Conservation (phyloP, 1,140 invertebrate species). For the Olivierus martensii region DNA sequence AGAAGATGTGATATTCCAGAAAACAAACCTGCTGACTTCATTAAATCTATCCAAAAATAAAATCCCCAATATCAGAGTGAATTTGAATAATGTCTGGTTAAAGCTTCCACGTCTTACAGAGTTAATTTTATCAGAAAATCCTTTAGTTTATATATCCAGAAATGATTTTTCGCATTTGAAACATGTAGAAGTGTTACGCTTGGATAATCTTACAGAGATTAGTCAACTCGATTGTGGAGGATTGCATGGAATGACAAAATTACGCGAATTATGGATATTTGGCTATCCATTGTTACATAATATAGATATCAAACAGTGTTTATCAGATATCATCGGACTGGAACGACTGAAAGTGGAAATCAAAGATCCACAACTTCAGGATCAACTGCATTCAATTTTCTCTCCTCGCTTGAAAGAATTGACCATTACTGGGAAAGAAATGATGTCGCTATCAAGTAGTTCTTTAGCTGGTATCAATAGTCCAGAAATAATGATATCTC, state of each 20-base stretch:
- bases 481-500: constrained; percentile 47
- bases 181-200: constrained; percentile 45
- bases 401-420: constrained; percentile 61
- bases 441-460: constrained; percentile 63
- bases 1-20: constrained; percentile 47
- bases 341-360: constrained; percentile 62
- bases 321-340: constrained; percentile 40
- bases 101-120: constrained; percentile 48
- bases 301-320: constrained; percentile 57
- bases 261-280: constrained; percentile 51
- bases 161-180: constrained; percentile 55
- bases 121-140: constrained; percentile 64
- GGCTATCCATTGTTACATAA: constrained; percentile 62
- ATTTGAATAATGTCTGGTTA: constrained; percentile 40
- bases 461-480: constrained; percentile 57
- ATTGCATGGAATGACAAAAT: constrained; percentile 53
- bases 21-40: constrained; percentile 58
- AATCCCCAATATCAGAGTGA: constrained; percentile 39
- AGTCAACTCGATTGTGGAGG: constrained; percentile 65
- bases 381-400: constrained; percentile 59
- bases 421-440: constrained; percentile 54
- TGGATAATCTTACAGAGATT: constrained; percentile 50
- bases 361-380: constrained; percentile 64
- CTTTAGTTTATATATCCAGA: constrained; percentile 50
- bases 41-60: constrained; percentile 63